Percentiles rank a stretch among this genome's conserved stretches.
Evolutionary conservation across 2,797 vertebrate species (phyloP).

Genomic region (Betta splendens): DNA sequence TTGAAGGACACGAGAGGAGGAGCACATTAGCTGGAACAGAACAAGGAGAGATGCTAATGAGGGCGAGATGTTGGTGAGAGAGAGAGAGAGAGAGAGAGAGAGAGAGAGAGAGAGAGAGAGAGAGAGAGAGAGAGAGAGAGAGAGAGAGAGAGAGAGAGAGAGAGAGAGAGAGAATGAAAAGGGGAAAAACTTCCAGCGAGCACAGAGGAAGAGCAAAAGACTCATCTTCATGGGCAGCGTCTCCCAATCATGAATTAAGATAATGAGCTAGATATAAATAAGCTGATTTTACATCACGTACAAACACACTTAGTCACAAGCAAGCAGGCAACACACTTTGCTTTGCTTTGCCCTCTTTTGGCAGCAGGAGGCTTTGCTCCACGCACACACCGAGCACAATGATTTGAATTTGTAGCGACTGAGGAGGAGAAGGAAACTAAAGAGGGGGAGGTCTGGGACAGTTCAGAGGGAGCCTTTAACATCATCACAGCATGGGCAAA

Average conservation of each 20-base stretch:
- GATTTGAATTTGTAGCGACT: constrained; percentile 22
- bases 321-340: constrained; percentile 5
- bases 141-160: not conserved
- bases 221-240: constrained; percentile 15
- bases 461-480: constrained; percentile 57
- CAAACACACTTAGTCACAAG: constrained; percentile 10
- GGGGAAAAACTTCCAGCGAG: not conserved
- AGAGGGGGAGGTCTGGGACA: constrained; percentile 19
- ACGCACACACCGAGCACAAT: constrained; percentile 19
- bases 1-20: constrained; percentile 34
- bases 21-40: constrained; percentile 9
- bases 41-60: constrained; percentile 31
- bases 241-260: constrained; percentile 48
- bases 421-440: constrained; percentile 16
- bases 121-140: constrained; percentile 1
- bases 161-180: not conserved
- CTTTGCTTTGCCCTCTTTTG: constrained; percentile 17
- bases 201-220: constrained; percentile 8
- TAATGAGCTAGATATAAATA: constrained; percentile 22
- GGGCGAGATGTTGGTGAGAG: too few species aligned
- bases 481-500: constrained; percentile 60
- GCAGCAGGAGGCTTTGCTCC: constrained; percentile 22
- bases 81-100: not conserved
- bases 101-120: too few species aligned
- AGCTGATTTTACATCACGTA: constrained; percentile 23